Evolutionary conservation across 2,113 vertebrate genomes (phyloP).

Genomic region (Clarias gariepinus): DNA sequence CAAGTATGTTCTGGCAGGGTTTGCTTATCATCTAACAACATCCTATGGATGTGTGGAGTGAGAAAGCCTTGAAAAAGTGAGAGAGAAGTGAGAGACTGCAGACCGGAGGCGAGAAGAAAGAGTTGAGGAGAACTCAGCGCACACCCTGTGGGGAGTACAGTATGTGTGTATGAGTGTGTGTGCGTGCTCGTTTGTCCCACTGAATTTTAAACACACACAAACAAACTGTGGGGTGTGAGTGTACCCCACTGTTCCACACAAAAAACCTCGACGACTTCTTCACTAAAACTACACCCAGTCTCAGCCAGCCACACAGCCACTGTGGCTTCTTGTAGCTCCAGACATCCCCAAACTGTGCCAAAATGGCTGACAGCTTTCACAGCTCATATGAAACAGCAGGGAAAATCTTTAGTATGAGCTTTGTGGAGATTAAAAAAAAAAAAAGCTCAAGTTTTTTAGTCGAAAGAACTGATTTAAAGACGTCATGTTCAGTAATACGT

Average conservation of each 20-base stretch:
- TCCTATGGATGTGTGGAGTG: background rate
- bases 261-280: background rate
- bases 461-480: background rate
- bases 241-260: conserved; percentile 30
- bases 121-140: conserved; percentile 10
- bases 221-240: conserved; percentile 30
- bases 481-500: conserved; percentile 10
- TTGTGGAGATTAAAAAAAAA: background rate
- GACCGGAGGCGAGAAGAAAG: conserved; percentile 38
- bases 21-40: background rate
- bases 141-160: conserved; percentile 13
- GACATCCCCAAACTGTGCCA: conserved; percentile 25
- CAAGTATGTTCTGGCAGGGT: conserved; percentile 6
- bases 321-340: conserved; percentile 24
- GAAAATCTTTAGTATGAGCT: background rate
- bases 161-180: background rate
- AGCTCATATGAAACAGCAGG: conserved; percentile 2
- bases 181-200: conserved; percentile 4
- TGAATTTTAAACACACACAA: conserved; percentile 19
- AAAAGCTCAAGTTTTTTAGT: background rate
- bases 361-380: conserved; percentile 12
- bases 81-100: conserved; percentile 38
- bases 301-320: conserved; percentile 14
- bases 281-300: conserved; percentile 22
- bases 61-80: conserved; percentile 28